Evolutionary conservation across 1,140 invertebrate genomes (phyloP).

Genomic region (Papilio machaon): DNA sequence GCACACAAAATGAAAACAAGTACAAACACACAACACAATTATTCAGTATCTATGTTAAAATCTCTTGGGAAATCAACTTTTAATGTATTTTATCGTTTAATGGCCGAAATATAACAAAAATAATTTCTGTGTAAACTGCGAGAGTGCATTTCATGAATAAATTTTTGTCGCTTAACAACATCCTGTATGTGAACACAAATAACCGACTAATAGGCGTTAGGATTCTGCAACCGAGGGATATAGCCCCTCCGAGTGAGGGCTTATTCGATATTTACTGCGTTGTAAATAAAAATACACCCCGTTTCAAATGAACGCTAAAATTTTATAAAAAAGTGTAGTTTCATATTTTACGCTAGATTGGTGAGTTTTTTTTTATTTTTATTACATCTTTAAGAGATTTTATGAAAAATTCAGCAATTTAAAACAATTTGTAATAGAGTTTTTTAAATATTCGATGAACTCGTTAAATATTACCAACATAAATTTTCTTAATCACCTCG

Average conservation of each 20-base stretch:
- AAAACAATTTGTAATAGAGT: too few species aligned
- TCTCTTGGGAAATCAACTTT: background rate
- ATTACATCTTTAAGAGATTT: background rate
- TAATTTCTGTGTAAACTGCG: background rate
- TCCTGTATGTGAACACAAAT: constrained; percentile 4
- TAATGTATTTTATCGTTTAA: background rate
- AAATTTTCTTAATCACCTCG: background rate
- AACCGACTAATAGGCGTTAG: constrained; percentile 7
- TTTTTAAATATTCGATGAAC: background rate
- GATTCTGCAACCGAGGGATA: background rate
- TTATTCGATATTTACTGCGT: constrained; percentile 1
- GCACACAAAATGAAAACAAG: background rate
- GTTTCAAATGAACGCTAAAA: background rate
- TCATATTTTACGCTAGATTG: background rate
- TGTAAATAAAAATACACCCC: background rate
- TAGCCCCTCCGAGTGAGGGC: background rate
- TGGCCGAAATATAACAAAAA: background rate
- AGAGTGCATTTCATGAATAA: background rate
- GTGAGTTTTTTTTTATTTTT: background rate
- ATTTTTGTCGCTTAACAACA: background rate
- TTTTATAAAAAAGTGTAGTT: background rate
- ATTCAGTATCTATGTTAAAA: background rate
- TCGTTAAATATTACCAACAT: background rate
- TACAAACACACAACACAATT: background rate
- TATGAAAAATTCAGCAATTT: too few species aligned